phyloP scores from a whole-genome alignment of 2,888 invertebrate genomes.

The Strigamia transsilvanica region DNA sequence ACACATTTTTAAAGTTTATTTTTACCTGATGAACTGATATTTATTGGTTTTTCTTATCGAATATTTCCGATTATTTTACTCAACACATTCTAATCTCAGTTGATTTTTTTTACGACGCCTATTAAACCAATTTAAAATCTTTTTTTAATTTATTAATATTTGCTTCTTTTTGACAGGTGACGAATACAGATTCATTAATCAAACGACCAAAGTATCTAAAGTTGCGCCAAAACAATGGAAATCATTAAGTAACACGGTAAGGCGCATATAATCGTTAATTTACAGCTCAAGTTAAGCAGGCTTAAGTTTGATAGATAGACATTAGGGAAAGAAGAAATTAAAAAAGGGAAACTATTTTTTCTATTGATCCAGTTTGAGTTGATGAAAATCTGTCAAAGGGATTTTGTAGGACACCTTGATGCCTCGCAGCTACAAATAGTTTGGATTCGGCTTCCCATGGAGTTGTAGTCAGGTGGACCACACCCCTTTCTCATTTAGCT shows the following conservation, averaged over 20 bases:
- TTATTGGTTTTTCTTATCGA: slow-evolving; percentile 56
- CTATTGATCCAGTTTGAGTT: slow-evolving; percentile 9
- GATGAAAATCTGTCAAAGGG: slow-evolving; percentile 38
- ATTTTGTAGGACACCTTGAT: slow-evolving; percentile 49
- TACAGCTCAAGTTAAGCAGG: slow-evolving; percentile 2
- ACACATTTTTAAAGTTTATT: slow-evolving; percentile 52
- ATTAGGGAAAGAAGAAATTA: background rate
- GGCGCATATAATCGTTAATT: slow-evolving; percentile 62
- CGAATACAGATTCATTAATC: slow-evolving; percentile 94
- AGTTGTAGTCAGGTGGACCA: slow-evolving; percentile 33
- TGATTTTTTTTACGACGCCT: background rate
- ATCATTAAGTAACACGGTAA: slow-evolving; percentile 88
- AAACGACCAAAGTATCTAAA: slow-evolving; percentile 93
- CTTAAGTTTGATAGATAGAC: background rate
- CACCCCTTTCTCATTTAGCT: slow-evolving; percentile 44
- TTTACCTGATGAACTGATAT: slow-evolving; percentile 60
- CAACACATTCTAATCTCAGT: background rate
- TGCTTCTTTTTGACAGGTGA: slow-evolving; percentile 77
- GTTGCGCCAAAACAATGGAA: slow-evolving; percentile 97
- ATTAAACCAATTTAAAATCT: slow-evolving; percentile 37
- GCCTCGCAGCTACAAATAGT: slow-evolving; percentile 7
- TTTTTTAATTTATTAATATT: slow-evolving; percentile 53
- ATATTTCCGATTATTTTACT: background rate
- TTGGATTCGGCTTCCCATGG: slow-evolving; percentile 30
- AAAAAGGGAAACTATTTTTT: slow-evolving; percentile 3